Evolutionary conservation across 2,113 vertebrate species (phyloP).

Genomic region (Dicerorhinus sumatrensis): DNA sequence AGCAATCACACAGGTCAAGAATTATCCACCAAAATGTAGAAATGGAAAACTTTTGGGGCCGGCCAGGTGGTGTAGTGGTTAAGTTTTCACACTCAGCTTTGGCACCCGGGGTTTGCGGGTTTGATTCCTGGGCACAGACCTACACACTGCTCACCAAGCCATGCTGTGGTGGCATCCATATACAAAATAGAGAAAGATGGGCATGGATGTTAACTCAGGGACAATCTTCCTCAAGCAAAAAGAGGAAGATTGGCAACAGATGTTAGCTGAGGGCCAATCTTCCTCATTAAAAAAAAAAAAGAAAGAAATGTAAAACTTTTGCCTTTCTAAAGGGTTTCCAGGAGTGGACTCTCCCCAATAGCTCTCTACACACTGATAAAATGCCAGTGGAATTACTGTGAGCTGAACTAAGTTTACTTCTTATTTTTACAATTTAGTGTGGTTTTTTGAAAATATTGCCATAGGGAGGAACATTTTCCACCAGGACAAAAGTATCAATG

Average conservation of each 20-base stretch:
- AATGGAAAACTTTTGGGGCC: neutral
- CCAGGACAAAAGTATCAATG: neutral
- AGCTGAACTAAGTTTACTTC: neutral
- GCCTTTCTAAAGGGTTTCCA: constrained; percentile 24
- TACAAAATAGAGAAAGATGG: too few species aligned
- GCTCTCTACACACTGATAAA: neutral
- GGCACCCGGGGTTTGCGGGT: too few species aligned
- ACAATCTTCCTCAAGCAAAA: too few species aligned
- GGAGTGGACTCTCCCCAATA: neutral
- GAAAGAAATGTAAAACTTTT: neutral
- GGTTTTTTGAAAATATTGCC: neutral
- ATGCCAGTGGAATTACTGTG: neutral
- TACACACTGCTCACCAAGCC: too few species aligned
- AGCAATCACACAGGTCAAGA: neutral
- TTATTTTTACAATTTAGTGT: neutral
- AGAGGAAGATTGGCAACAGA: too few species aligned
- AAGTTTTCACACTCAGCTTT: too few species aligned
- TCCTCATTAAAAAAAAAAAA: neutral
- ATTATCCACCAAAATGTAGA: neutral
- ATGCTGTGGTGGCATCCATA: too few species aligned
- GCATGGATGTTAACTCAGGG: too few species aligned
- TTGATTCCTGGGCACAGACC: too few species aligned
- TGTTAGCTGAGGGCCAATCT: too few species aligned
- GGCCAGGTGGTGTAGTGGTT: too few species aligned
- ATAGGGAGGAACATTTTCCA: neutral